Evolutionary conservation across 2,888 invertebrate species (phyloP), one percentile per base, ranked within the genome.

Genomic region (Furcula furcula): DNA sequence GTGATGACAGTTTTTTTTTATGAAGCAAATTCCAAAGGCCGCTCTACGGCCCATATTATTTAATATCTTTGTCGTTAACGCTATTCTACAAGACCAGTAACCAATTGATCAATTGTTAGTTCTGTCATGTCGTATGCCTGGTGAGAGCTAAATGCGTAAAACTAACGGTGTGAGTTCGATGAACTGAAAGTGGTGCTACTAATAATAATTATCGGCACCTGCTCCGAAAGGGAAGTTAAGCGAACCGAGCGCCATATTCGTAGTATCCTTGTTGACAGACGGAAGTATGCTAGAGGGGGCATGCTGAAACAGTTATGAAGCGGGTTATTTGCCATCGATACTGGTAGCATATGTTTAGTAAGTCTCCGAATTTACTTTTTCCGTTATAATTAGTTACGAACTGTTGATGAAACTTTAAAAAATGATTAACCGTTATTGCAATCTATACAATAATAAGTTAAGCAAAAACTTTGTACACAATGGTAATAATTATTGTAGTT

Each of bases 91-190:
- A 56, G 51, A 54, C 46, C 53, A 65, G 58, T 53, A 62, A 66
- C 65, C 66, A 71, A 75, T 75, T 71, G 69, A 67, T 65, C 68
- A 73, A 81, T 85, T 85, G 74, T 80, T 83, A 86, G 85, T 86
- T 71, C 73, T 83, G 85, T 77, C 86, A 82, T 81, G 83, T 77
- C 72, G 68, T 70, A 60, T 55, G 64, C 63, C 63, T 55, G 69
- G 76, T 73, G 76, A 81, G 78, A 83, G 60, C 80, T 80, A 76
- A 78, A 81, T 80, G 80, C 79, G 82, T 84, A 74, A 78, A 81
- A 62, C 61, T 86, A 87, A 87, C 87, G 86, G 87, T 82, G 72
- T 69, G 76, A 59, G 86, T 85, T 87, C 86, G 84, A 66, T 70
- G 86, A 78, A 84, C 87, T 65, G 79, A 80, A 82, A 78, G 78